Conservation (phyloP, 2,113 vertebrate genomes). For the Dipodomys ordii region DNA sequence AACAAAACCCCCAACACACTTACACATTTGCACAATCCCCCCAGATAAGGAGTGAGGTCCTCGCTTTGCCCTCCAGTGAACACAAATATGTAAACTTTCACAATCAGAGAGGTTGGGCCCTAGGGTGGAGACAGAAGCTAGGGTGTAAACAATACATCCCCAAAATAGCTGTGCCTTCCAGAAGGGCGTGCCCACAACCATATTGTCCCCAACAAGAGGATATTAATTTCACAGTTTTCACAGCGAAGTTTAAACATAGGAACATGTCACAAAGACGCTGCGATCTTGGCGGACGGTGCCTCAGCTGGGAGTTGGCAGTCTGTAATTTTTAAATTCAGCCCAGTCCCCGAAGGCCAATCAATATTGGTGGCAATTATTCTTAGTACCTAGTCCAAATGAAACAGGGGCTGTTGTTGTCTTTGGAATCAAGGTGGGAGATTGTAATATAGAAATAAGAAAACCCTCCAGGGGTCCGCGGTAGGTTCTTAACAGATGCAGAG, state of each 20-base stretch:
- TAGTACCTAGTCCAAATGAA: conserved; percentile 67
- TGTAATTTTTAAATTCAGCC: conserved; percentile 77
- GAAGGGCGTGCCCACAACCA: conserved; percentile 1
- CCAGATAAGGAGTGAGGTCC: no score
- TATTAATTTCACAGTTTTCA: conserved; percentile 77
- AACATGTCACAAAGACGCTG: conserved; percentile 77
- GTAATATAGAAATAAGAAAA: conserved; percentile 72
- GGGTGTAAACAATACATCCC: neutral
- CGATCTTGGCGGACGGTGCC: neutral
- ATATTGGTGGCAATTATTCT: conserved; percentile 84
- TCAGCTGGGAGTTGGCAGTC: conserved; percentile 83
- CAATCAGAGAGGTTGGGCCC: neutral
- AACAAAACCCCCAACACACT: no score
- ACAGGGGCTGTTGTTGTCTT: conserved; percentile 46
- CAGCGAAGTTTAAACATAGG: conserved; percentile 82
- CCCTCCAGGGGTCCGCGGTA: conserved; percentile 64
- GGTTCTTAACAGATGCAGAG: conserved; percentile 66
- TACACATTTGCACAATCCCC: accelerated
- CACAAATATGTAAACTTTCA: neutral
- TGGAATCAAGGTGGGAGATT: conserved; percentile 63
- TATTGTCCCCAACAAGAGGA: conserved; percentile 61
- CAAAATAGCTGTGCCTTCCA: conserved; percentile 13
- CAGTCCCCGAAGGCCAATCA: conserved; percentile 85
- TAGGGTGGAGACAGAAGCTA: neutral
- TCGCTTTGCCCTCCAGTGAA: neutral